Percentiles rank a stretch among this genome's conserved stretches.
Conservation (phyloP, 2,888 invertebrate genomes). For the Helicoverpa assulta region DNA sequence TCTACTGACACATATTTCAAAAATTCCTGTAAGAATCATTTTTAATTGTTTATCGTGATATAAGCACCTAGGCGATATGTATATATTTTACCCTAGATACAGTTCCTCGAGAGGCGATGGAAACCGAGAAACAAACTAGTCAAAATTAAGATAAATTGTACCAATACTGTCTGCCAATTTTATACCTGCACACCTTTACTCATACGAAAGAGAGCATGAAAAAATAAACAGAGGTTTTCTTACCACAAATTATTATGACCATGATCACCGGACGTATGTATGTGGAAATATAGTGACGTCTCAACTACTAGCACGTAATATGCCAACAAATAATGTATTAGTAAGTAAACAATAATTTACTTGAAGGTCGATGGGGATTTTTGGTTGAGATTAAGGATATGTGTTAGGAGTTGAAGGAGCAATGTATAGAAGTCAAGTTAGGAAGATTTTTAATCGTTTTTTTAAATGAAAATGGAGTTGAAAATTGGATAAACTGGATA, state of each 20-base stretch:
- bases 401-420: no score
- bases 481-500: no score
- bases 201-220: conserved; percentile 44
- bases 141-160: no score
- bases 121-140: no score
- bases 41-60: no score
- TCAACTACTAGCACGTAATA: conserved; percentile 5
- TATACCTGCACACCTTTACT: background rate
- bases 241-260: conserved; percentile 26
- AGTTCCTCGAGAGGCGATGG: no score
- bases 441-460: background rate
- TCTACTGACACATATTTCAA: no score
- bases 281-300: conserved; percentile 47
- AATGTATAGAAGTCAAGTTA: no score
- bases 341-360: conserved; percentile 24
- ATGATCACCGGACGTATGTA: conserved; percentile 37
- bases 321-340: conserved; percentile 23
- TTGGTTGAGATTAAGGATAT: background rate
- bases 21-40: no score
- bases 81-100: no score
- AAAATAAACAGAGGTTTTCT: conserved; percentile 10
- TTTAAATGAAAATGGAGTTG: no score
- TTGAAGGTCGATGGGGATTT: conserved; percentile 33
- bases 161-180: background rate
- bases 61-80: no score